phyloP scores from a whole-genome alignment of 1,140 invertebrate species.

The Panagrolaimus sp. region DNA sequence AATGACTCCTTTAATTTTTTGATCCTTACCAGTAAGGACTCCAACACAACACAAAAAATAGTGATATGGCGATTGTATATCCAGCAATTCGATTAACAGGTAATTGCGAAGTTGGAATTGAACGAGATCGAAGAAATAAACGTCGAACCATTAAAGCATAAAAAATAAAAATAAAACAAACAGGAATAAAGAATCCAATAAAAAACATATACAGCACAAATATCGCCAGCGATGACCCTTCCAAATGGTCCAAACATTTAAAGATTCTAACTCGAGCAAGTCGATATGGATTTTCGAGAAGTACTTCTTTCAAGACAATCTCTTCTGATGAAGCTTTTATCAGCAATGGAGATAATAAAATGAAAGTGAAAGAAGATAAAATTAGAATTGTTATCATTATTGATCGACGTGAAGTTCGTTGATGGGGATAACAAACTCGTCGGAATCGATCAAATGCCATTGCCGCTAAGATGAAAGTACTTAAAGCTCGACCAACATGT shows the following conservation, averaged over 20 bases:
- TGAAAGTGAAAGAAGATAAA: conserved; percentile 41
- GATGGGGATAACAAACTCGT: conserved; percentile 54
- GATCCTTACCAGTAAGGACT: conserved; percentile 47
- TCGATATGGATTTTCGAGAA: conserved; percentile 49
- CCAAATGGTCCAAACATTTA: conserved; percentile 58
- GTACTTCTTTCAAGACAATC: conserved; percentile 49
- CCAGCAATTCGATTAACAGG: conserved; percentile 52
- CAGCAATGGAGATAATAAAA: conserved; percentile 43
- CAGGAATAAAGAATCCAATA: conserved; percentile 49
- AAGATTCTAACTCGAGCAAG: conserved; percentile 53
- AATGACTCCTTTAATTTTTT: no score
- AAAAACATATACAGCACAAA: conserved; percentile 54
- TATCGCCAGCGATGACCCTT: conserved; percentile 34
- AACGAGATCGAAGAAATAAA: conserved; percentile 39
- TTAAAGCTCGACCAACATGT: conserved; percentile 45
- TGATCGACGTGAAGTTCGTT: conserved; percentile 26
- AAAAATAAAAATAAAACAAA: conserved; percentile 53
- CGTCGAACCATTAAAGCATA: conserved; percentile 51
- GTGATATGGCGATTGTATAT: conserved; percentile 57
- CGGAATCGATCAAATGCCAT: conserved; percentile 51
- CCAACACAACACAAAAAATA: conserved; percentile 57
- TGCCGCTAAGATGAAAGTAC: conserved; percentile 53
- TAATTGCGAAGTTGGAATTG: conserved; percentile 35
- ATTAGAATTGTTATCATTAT: conserved; percentile 39
- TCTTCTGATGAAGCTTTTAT: conserved; percentile 44